Evolutionary conservation across 2,888 invertebrate genomes (phyloP).

Genomic region (Zaprionus bogoriensis): DNA sequence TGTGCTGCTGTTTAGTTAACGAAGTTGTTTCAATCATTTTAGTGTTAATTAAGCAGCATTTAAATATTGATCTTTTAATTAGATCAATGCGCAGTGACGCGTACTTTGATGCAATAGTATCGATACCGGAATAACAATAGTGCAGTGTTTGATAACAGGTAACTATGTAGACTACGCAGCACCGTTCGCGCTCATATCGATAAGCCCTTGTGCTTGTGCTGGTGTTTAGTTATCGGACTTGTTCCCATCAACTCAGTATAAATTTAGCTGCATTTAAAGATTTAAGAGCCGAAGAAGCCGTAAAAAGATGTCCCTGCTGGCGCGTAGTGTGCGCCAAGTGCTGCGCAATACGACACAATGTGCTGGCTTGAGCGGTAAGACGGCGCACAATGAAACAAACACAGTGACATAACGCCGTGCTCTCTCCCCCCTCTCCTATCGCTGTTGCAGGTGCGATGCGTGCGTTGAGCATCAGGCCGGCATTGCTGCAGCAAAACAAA

Average conservation of each 20-base stretch:
- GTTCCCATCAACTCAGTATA: not conserved
- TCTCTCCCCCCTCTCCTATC: not conserved
- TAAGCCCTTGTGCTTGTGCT: not conserved
- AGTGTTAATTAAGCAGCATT: no score
- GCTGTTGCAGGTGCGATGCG: constrained; percentile 64
- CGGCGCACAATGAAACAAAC: not conserved
- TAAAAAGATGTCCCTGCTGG: constrained; percentile 63
- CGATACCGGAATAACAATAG: constrained; percentile 6
- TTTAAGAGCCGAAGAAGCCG: not conserved
- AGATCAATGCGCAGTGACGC: constrained; percentile 48
- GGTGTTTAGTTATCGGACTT: not conserved
- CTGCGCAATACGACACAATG: constrained; percentile 55
- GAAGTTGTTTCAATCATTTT: no score
- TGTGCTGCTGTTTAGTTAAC: no score
- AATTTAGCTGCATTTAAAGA: not conserved
- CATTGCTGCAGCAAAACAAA: constrained; percentile 58
- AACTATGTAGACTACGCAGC: not conserved
- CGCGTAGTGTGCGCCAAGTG: constrained; percentile 56
- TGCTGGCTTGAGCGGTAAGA: constrained; percentile 55
- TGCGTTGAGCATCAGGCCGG: constrained; percentile 63
- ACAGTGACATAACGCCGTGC: constrained; percentile 56
- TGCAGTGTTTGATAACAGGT: not conserved
- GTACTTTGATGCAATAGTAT: constrained; percentile 6
- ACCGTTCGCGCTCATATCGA: constrained; percentile 6
- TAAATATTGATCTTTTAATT: no score